Percentiles rank a stretch among this genome's conserved stretches.
phyloP scores from a whole-genome alignment of 2,888 invertebrate genomes.

The Torymus auratus region DNA sequence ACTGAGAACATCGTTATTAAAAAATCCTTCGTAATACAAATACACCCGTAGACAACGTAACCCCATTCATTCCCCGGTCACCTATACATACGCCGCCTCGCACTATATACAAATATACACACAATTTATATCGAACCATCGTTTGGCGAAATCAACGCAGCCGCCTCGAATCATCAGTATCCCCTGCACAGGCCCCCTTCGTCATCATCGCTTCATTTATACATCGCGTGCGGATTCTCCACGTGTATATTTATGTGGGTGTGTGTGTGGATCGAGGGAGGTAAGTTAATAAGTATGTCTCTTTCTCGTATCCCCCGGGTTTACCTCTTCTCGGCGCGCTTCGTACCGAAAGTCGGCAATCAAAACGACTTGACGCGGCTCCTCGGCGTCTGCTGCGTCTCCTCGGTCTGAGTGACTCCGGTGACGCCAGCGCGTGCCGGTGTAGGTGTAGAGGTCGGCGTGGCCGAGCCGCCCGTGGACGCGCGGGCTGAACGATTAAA shows the following conservation, averaged over 20 bases:
- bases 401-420: conserved; percentile 29
- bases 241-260: too few species aligned
- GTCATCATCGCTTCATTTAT: too few species aligned
- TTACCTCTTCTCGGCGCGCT: conserved; percentile 49
- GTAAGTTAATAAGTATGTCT: too few species aligned
- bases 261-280: too few species aligned
- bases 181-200: not conserved
- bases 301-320: not conserved
- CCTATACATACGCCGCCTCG: not conserved
- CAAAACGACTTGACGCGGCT: conserved; percentile 75
- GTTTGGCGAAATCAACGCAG: conserved; percentile 1
- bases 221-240: too few species aligned
- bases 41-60: too few species aligned
- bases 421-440: conserved; percentile 59
- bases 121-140: conserved; percentile 47
- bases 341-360: conserved; percentile 64
- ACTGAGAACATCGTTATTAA: too few species aligned
- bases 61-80: conserved; percentile 18
- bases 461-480: conserved; percentile 61
- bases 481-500: conserved; percentile 61
- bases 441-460: conserved; percentile 67
- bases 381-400: conserved; percentile 63
- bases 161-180: conserved; percentile 7
- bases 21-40: too few species aligned
- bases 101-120: conserved; percentile 50